A percentile compares a stretch with the other conserved stretches of the same genome.
Conservation (phyloP, 2,888 invertebrate species). For the Hirtodrosophila alboralis region DNA sequence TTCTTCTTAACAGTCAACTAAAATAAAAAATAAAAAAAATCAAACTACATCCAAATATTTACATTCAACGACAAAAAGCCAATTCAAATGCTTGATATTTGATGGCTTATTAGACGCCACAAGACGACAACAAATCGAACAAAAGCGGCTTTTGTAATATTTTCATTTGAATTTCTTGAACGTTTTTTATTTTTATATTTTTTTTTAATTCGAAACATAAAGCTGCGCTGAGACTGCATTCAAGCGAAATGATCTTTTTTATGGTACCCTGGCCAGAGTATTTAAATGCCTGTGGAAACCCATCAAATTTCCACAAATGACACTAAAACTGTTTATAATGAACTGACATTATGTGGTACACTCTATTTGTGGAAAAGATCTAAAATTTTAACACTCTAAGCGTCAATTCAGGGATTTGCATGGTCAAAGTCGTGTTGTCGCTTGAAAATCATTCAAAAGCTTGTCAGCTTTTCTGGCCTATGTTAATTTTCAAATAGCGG, state of each 20-base stretch:
- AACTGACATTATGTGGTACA: conserved; percentile 38
- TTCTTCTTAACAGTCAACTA: conserved; percentile 26
- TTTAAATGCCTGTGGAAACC: conserved; percentile 6
- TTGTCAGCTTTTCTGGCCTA: conserved; percentile 45
- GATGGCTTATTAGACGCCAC: conserved; percentile 74
- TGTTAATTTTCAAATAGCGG: conserved; percentile 55
- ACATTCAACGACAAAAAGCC: conserved; percentile 51
- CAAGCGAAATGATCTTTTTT: conserved; percentile 55
- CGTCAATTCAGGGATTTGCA: conserved; percentile 54
- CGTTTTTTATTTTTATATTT: no score
- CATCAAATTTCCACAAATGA: conserved; percentile 50
- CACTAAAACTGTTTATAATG: conserved; percentile 54
- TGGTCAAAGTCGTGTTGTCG: conserved; percentile 18
- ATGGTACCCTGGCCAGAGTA: conserved; percentile 7
- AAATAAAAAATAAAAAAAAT: conserved; percentile 25
- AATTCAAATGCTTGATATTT: conserved; percentile 48
- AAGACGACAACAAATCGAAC: conserved; percentile 45
- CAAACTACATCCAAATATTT: conserved; percentile 64
- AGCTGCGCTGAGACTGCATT: conserved; percentile 36
- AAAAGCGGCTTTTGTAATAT: conserved; percentile 66
- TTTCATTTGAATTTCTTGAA: conserved; percentile 39
- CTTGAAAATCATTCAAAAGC: conserved; percentile 4
- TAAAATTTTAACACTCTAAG: conserved; percentile 42
- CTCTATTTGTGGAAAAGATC: conserved; percentile 5
- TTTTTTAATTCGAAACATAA: conserved; percentile 64